Conservation (phyloP, 92 coral and sea anemone species). For the Palythoa grandiflora region DNA sequence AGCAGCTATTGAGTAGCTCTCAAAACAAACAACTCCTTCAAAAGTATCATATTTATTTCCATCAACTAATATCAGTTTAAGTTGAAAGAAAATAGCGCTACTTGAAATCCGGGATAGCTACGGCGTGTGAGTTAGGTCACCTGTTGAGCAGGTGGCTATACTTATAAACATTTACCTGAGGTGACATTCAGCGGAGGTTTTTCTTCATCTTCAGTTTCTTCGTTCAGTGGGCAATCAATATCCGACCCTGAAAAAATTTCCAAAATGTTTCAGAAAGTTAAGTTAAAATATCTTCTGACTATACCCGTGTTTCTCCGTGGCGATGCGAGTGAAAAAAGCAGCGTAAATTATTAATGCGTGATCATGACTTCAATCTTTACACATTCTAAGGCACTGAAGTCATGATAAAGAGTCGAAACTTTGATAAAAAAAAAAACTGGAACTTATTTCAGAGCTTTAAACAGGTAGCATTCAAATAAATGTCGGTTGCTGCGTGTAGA, state of each 20-base stretch:
- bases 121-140: neutral
- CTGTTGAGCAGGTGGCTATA: slow-evolving; percentile 25
- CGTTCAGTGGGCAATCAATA: neutral
- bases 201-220: neutral
- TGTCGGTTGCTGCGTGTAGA: neutral
- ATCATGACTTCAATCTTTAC: slow-evolving; percentile 66
- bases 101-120: slow-evolving; percentile 47
- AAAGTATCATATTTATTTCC: neutral
- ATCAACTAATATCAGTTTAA: neutral
- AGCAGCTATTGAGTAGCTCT: neutral
- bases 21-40: neutral
- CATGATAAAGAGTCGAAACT: slow-evolving; percentile 36
- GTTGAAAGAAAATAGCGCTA: neutral
- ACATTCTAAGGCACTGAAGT: slow-evolving; percentile 75
- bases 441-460: neutral
- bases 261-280: neutral
- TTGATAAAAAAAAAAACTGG: slow-evolving; percentile 9
- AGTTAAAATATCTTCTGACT: neutral
- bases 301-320: neutral
- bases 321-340: neutral
- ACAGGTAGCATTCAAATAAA: neutral
- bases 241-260: slow-evolving; percentile 2
- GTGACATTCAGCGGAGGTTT: neutral
- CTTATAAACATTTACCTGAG: slow-evolving; percentile 16
- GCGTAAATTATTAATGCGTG: slow-evolving; percentile 59